Conservation (phyloP, 2,797 vertebrate species). For the Periparus ater region DNA sequence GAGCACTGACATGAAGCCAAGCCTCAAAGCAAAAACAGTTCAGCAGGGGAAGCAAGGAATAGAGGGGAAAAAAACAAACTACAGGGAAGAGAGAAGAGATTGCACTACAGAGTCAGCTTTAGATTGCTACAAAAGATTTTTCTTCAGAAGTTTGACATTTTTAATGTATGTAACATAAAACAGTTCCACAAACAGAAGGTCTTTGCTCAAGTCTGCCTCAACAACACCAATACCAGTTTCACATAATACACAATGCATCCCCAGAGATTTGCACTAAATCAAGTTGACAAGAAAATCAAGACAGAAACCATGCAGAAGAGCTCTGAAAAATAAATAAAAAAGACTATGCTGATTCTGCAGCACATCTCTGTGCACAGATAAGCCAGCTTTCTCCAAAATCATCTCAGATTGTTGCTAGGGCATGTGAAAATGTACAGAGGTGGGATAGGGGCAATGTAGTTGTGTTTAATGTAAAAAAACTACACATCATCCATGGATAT, state of each 20-base stretch:
- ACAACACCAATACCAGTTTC: background rate
- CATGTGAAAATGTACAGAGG: background rate
- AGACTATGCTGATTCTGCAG: background rate
- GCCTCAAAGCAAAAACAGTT: background rate
- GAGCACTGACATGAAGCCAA: background rate
- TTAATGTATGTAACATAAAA: slow-evolving; percentile 6
- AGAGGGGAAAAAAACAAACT: background rate
- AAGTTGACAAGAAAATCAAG: slow-evolving; percentile 49
- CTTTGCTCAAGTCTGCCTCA: background rate
- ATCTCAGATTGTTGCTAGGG: background rate
- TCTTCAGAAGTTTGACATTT: slow-evolving; percentile 15
- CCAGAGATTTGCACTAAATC: slow-evolving; percentile 42
- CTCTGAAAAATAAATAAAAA: slow-evolving; percentile 40
- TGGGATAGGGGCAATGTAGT: background rate
- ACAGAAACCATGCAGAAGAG: slow-evolving; percentile 17
- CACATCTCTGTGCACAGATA: background rate
- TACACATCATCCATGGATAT: background rate
- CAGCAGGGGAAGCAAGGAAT: background rate
- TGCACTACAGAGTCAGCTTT: background rate
- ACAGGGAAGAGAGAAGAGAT: background rate
- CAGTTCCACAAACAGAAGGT: slow-evolving; percentile 21
- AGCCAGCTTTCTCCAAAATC: background rate
- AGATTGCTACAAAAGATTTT: background rate
- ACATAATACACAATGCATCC: background rate
- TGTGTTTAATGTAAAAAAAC: background rate